Conservation (phyloP, 2,797 vertebrate genomes). For the Pantherophis vulpinus region DNA sequence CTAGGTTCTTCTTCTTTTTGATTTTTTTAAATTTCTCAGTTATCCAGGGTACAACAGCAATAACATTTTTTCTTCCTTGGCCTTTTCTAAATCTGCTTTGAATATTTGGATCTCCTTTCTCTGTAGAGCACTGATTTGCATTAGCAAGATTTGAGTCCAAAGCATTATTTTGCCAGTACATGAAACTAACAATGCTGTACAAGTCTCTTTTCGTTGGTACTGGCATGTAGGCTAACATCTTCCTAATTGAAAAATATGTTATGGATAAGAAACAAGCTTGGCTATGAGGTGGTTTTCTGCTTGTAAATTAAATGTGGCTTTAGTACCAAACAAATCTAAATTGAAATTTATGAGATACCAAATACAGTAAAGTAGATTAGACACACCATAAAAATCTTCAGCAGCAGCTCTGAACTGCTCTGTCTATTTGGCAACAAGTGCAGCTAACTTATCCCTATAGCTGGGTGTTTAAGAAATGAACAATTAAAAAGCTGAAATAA, state of each 20-base stretch:
- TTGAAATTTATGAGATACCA: neutral
- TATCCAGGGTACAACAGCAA: neutral
- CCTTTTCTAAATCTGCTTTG: neutral
- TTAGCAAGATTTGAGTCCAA: neutral
- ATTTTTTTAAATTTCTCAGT: neutral
- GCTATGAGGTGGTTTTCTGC: neutral
- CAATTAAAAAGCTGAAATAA: neutral
- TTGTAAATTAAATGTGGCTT: neutral
- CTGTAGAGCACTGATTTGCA: neutral
- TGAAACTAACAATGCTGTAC: neutral
- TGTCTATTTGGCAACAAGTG: neutral
- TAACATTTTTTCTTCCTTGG: neutral
- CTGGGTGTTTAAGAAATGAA: neutral
- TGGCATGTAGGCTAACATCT: neutral
- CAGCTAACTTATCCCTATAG: neutral
- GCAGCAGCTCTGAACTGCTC: neutral
- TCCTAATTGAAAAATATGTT: neutral
- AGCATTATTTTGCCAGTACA: neutral
- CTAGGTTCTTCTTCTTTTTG: neutral
- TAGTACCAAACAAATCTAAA: neutral
- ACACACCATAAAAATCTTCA: neutral
- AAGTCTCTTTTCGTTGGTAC: neutral
- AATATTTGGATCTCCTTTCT: neutral
- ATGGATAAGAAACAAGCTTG: neutral
- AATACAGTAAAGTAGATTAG: neutral